These are phyloP conservation scores for Caradrina clavipalpis DNA, from an alignment of 2,888 invertebrate species.

Conservation along the genomic window DNA sequence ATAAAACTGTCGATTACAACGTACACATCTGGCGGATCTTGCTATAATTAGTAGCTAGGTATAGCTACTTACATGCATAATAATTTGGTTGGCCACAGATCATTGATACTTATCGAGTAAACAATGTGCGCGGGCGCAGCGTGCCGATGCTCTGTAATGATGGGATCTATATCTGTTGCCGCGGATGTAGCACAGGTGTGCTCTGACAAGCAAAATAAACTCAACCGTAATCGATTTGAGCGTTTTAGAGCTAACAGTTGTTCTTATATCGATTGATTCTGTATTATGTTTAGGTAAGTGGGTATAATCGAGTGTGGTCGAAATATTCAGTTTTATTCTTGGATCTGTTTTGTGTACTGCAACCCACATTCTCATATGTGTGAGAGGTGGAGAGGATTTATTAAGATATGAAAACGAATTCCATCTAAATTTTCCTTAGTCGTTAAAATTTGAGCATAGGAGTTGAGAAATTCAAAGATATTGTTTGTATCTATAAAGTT, in stretches of 20 bases:
- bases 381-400: constrained; percentile 39
- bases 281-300: constrained; percentile 77
- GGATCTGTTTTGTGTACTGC: constrained; percentile 61
- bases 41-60: constrained; percentile 61
- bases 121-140: constrained; percentile 68
- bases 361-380: constrained; percentile 36
- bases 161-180: constrained; percentile 86
- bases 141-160: constrained; percentile 75
- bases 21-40: constrained; percentile 59
- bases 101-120: constrained; percentile 77
- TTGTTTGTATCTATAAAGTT: not conserved
- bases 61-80: constrained; percentile 67
- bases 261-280: constrained; percentile 75
- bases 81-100: constrained; percentile 71
- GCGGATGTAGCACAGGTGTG: constrained; percentile 85
- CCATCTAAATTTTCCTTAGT: constrained; percentile 3
- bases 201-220: constrained; percentile 88
- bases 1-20: constrained; percentile 57
- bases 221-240: constrained; percentile 85
- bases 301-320: constrained; percentile 74
- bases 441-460: constrained; percentile 1
- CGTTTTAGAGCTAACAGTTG: constrained; percentile 83
- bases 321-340: constrained; percentile 72
- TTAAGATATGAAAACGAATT: constrained; percentile 24
- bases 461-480: not conserved